A percentile compares a stretch with the other conserved stretches of the same genome.
Evolutionary conservation across 1,140 invertebrate genomes (phyloP).

Genomic region (Dryas iulia): DNA sequence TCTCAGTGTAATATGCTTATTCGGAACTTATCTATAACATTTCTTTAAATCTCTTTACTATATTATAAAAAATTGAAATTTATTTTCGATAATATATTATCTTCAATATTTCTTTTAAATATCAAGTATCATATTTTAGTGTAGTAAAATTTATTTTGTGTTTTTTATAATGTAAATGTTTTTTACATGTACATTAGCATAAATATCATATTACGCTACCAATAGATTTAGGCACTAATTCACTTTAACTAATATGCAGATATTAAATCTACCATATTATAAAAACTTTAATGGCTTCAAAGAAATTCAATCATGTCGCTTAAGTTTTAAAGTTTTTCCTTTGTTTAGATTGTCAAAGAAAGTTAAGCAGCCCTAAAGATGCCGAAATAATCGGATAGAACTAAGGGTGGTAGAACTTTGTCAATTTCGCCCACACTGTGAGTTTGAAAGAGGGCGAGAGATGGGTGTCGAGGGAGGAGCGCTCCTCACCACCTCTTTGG

Average conservation of each 20-base stretch:
- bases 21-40: slow-evolving; percentile 2
- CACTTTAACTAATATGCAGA: background rate
- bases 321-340: slow-evolving; percentile 36
- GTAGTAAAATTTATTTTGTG: no score
- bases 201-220: no score
- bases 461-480: slow-evolving; percentile 36
- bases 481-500: slow-evolving; percentile 48
- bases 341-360: slow-evolving; percentile 49
- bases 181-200: no score
- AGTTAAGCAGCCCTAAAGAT: slow-evolving; percentile 57
- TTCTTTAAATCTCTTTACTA: no score
- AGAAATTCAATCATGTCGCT: slow-evolving; percentile 42
- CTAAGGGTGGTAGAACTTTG: slow-evolving; percentile 58
- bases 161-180: no score
- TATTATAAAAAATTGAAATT: no score
- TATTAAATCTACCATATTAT: background rate
- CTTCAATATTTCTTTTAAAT: no score
- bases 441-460: slow-evolving; percentile 53
- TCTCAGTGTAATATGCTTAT: slow-evolving; percentile 46
- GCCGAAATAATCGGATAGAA: slow-evolving; percentile 67
- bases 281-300: background rate
- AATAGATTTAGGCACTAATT: no score
- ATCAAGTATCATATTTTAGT: no score
- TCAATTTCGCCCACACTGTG: slow-evolving; percentile 58
- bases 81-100: no score